Conservation (phyloP, 2,888 invertebrate genomes). For the Netelia melanura region DNA sequence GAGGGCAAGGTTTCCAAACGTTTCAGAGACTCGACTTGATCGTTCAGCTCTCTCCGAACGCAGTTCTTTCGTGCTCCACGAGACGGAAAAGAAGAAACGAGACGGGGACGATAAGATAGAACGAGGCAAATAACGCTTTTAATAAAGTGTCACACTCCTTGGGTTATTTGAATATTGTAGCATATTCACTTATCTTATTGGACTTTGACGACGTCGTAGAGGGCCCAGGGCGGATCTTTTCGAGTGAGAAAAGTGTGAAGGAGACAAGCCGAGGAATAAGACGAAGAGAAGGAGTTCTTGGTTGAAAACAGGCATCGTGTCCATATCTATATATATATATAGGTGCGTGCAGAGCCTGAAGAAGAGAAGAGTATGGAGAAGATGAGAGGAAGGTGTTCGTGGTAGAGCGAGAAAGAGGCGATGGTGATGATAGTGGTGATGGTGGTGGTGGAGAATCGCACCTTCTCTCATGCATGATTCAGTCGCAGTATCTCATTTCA, state of each 20-base stretch:
- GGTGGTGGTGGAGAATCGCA: slow-evolving; percentile 81
- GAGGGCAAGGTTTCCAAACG: too few species aligned
- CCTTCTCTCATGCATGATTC: slow-evolving; percentile 85
- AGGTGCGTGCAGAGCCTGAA: slow-evolving; percentile 5
- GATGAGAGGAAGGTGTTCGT: slow-evolving; percentile 52
- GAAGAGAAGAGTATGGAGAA: slow-evolving; percentile 28
- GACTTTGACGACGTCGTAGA: slow-evolving; percentile 62
- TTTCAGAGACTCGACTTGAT: too few species aligned
- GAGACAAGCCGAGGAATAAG: slow-evolving; percentile 40
- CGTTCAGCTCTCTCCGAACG: slow-evolving; percentile 22
- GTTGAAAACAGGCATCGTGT: slow-evolving; percentile 20
- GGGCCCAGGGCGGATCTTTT: slow-evolving; percentile 47
- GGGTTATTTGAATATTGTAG: slow-evolving; percentile 83
- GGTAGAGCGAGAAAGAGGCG: slow-evolving; percentile 51
- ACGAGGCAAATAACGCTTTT: slow-evolving; percentile 82
- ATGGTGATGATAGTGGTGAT: slow-evolving; percentile 70
- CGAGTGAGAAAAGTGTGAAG: slow-evolving; percentile 54
- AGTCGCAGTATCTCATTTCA: slow-evolving; percentile 85
- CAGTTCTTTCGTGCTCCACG: slow-evolving; percentile 10
- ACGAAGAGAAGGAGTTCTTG: slow-evolving; percentile 65
- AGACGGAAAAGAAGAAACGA: slow-evolving; percentile 15
- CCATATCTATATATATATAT: slow-evolving; percentile 38
- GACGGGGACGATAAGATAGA: slow-evolving; percentile 61
- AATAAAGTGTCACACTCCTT: slow-evolving; percentile 82
- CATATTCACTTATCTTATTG: slow-evolving; percentile 83